phyloP scores from a whole-genome alignment of 2,797 vertebrate species.

The Morelia viridis region DNA sequence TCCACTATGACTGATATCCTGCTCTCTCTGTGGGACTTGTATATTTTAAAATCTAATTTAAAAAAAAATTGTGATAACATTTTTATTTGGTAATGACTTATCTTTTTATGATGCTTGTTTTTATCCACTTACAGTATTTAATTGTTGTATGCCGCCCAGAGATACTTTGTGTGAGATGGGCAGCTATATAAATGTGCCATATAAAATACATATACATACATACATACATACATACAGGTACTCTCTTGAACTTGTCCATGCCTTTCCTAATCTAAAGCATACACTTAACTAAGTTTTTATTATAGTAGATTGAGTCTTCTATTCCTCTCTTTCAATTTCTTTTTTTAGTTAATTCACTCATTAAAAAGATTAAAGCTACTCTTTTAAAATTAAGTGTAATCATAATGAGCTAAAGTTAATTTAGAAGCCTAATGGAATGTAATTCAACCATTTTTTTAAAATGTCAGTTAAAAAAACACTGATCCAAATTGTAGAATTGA shows the following conservation, averaged over 20 bases:
- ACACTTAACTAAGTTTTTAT: not conserved
- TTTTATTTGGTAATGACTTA: too few species aligned
- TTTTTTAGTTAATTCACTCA: not conserved
- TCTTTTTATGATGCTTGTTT: too few species aligned
- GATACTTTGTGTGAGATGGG: too few species aligned
- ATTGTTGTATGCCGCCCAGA: too few species aligned
- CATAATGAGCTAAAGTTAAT: slow-evolving; percentile 24
- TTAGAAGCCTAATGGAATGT: slow-evolving; percentile 44
- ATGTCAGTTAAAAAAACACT: not conserved
- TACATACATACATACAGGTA: not conserved
- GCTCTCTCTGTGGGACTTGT: too few species aligned
- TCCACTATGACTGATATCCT: too few species aligned
- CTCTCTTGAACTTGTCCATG: not conserved
- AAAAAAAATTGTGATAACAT: too few species aligned
- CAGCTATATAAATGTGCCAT: too few species aligned
- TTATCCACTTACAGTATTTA: too few species aligned
- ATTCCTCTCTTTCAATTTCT: not conserved
- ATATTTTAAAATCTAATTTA: too few species aligned
- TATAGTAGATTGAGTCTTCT: not conserved
- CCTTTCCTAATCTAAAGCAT: not conserved
- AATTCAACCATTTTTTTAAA: not conserved
- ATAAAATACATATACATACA: not conserved
- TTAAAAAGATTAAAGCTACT: not conserved
- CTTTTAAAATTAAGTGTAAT: not conserved
- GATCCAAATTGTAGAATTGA: not conserved